Percentiles rank a stretch among this genome's conserved stretches.
phyloP scores from a whole-genome alignment of 2,113 vertebrate species.

The Conger conger region DNA sequence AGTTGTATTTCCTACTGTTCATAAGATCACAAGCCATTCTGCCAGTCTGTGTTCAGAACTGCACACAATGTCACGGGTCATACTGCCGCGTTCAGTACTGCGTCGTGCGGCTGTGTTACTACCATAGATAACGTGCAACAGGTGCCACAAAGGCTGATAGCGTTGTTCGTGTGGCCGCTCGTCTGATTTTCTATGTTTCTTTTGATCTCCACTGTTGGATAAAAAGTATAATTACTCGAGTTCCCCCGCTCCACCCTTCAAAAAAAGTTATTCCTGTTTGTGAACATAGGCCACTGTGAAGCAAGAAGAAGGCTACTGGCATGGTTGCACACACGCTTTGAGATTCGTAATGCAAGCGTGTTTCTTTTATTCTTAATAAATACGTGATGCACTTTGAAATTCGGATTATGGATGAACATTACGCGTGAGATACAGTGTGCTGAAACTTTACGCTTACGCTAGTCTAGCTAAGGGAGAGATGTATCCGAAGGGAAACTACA shows the following conservation, averaged over 20 bases:
- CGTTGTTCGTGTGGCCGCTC: conserved; percentile 12
- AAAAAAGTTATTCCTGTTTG: neutral
- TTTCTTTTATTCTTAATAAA: neutral
- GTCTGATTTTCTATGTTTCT: conserved; percentile 20
- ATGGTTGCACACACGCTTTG: neutral
- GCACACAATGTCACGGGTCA: conserved; percentile 5
- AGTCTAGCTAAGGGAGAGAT: neutral
- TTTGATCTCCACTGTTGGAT: conserved; percentile 6
- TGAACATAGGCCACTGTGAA: neutral
- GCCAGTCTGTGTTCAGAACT: neutral
- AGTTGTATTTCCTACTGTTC: conserved; percentile 8
- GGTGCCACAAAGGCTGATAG: neutral
- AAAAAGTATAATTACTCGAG: conserved; percentile 7
- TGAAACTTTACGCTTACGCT: neutral
- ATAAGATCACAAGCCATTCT: neutral
- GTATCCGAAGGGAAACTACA: neutral
- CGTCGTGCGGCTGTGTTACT: too few relatives aligned
- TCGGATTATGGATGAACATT: neutral
- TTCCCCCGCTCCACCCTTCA: neutral
- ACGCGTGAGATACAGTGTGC: neutral
- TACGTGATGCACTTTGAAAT: conserved; percentile 3
- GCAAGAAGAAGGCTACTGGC: neutral
- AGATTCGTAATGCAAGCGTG: neutral
- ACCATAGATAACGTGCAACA: neutral
- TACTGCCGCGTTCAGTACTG: neutral